Percentiles rank a stretch among this genome's conserved stretches.
These are phyloP conservation scores for Ptilonorhynchus violaceus DNA, from an alignment of 2,113 vertebrate genomes.

Conservation along the genomic window DNA sequence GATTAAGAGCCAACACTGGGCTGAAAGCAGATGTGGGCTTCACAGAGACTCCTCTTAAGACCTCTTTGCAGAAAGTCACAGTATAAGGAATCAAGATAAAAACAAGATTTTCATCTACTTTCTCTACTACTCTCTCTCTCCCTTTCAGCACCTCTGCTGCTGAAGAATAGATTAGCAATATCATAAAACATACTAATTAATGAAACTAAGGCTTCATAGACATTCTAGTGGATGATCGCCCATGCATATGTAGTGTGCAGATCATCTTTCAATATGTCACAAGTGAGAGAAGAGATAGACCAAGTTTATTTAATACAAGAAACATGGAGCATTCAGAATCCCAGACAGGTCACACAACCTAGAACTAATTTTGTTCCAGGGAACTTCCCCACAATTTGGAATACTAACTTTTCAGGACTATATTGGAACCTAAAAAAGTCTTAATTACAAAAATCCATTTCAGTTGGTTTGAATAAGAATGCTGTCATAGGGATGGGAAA, in stretches of 20 bases:
- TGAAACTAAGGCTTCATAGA: background rate
- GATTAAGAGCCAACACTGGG: background rate
- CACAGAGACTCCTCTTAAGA: background rate
- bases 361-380: background rate
- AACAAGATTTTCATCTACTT: background rate
- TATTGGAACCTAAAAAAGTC: background rate
- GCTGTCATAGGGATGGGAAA: background rate
- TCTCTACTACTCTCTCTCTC: background rate
- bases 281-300: background rate
- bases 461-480: conserved; percentile 15
- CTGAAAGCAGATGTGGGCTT: background rate
- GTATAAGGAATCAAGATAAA: background rate
- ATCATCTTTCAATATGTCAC: background rate
- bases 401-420: background rate
- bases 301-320: background rate
- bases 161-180: background rate
- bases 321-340: background rate
- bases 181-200: background rate
- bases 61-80: background rate
- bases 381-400: background rate
- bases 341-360: background rate
- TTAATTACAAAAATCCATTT: conserved; percentile 40
- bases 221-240: background rate
- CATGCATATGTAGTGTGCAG: background rate
- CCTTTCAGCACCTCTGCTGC: background rate